These are phyloP conservation scores for Nasonovia ribisnigri DNA, from an alignment of 2,888 invertebrate genomes.

Conservation along the genomic window DNA sequence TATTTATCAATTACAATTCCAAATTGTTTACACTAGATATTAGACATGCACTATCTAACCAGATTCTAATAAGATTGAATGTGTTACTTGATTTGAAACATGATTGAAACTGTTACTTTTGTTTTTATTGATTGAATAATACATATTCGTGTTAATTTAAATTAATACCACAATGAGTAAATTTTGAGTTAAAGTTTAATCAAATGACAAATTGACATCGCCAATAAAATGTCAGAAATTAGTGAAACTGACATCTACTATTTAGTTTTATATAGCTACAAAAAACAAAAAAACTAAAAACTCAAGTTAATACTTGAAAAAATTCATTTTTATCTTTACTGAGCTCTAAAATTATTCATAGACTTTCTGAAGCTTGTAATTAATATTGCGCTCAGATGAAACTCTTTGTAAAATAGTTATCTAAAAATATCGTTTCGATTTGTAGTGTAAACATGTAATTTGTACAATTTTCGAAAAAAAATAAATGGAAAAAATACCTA, in stretches of 20 bases:
- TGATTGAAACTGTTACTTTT: neutral
- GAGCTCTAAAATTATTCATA: neutral
- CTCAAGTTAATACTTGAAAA: neutral
- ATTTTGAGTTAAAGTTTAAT: neutral
- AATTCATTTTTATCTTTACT: neutral
- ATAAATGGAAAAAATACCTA: neutral
- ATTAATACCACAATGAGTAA: neutral
- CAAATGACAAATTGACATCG: neutral
- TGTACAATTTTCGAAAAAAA: neutral
- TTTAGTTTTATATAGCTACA: neutral
- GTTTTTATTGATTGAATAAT: neutral
- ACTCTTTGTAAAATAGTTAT: neutral
- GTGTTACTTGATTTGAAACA: too few species aligned
- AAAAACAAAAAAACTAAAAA: neutral
- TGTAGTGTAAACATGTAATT: neutral
- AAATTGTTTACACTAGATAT: neutral
- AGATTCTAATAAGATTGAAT: neutral
- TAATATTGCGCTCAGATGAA: neutral
- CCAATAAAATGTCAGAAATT: accelerated
- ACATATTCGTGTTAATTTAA: neutral
- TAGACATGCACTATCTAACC: neutral
- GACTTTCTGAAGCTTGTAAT: neutral
- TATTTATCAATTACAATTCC: neutral
- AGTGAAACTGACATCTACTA: neutral
- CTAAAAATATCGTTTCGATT: neutral